Percentiles rank a stretch among this genome's conserved stretches.
Evolutionary conservation across 2,888 invertebrate genomes (phyloP).

Genomic region (Coelinius sp.): DNA sequence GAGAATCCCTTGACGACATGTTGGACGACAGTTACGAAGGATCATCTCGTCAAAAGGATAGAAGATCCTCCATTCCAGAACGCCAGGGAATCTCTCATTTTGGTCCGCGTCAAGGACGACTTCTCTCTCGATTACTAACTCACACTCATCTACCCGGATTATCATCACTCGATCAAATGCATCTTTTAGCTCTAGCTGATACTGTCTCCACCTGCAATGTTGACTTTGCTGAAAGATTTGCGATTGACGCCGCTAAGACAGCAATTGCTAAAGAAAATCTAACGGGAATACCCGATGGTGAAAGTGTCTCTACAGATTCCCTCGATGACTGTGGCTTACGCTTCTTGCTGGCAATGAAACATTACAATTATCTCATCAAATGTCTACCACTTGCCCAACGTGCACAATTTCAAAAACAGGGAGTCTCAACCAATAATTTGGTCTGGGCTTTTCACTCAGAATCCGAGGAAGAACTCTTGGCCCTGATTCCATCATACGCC

Average conservation of each 20-base stretch:
- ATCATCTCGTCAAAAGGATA: constrained; percentile 74
- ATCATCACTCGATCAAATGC: constrained; percentile 99
- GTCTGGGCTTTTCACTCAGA: constrained; percentile 99
- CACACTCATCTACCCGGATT: constrained; percentile 96
- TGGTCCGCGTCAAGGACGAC: constrained; percentile 87
- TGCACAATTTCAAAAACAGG: constrained; percentile 86
- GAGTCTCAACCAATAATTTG: constrained; percentile 90
- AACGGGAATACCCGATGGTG: constrained; percentile 73
- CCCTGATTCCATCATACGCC: constrained; percentile 88
- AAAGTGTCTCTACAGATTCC: constrained; percentile 79
- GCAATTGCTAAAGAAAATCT: constrained; percentile 79
- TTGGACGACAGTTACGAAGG: constrained; percentile 81
- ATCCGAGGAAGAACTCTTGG: constrained; percentile 94
- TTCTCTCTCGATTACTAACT: constrained; percentile 90
- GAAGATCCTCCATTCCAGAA: constrained; percentile 81
- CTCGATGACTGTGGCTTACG: constrained; percentile 98
- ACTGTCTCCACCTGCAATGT: constrained; percentile 95
- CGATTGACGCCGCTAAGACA: constrained; percentile 78
- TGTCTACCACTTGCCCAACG: constrained; percentile 94
- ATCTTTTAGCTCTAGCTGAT: constrained; percentile 97
- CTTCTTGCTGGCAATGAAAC: constrained; percentile 97
- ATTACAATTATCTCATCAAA: constrained; percentile 93
- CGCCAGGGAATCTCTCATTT: constrained; percentile 86
- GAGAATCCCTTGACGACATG: constrained; percentile 86
- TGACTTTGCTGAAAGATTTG: constrained; percentile 87